Percentiles rank a stretch among this genome's conserved stretches.
Evolutionary conservation across 2,113 vertebrate species (phyloP).

Genomic region (Eleginops maclovinus): DNA sequence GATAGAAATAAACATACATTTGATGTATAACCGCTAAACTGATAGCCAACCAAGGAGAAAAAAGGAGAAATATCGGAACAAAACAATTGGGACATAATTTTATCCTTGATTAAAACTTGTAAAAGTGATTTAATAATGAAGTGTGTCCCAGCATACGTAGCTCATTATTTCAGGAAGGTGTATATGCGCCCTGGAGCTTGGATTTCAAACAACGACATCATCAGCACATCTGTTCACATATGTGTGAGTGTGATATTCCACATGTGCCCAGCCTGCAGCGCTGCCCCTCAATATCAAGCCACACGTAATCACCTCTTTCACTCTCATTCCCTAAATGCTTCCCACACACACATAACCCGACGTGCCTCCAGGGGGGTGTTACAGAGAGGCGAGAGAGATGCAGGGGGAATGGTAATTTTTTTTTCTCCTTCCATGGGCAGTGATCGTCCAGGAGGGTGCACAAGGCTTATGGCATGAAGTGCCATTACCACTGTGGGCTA

Average conservation of each 20-base stretch:
- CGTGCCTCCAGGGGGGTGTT: slow-evolving; percentile 36
- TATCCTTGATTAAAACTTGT: not conserved
- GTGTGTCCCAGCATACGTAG: slow-evolving; percentile 1
- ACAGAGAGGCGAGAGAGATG: slow-evolving; percentile 11
- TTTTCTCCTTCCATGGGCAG: slow-evolving; percentile 5
- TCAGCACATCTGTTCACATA: slow-evolving; percentile 45
- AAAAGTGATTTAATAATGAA: slow-evolving; percentile 5
- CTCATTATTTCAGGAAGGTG: slow-evolving; percentile 28
- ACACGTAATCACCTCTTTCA: slow-evolving; percentile 55
- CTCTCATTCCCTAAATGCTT: slow-evolving; percentile 60
- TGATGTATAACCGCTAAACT: not conserved
- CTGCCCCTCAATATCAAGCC: slow-evolving; percentile 5
- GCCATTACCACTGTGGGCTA: slow-evolving; percentile 3
- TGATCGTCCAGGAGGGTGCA: not conserved
- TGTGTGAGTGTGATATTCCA: slow-evolving; percentile 28
- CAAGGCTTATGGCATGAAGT: not conserved
- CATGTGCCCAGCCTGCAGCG: slow-evolving; percentile 42
- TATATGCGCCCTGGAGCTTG: slow-evolving; percentile 26
- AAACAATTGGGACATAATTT: not conserved
- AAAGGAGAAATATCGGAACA: not conserved
- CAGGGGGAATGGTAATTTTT: not conserved
- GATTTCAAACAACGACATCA: not conserved
- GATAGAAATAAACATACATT: not conserved
- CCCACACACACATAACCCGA: slow-evolving; percentile 18
- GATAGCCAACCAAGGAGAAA: not conserved